Evolutionary conservation across 2,113 vertebrate species (phyloP).

Genomic region (Catharus bicknelli): DNA sequence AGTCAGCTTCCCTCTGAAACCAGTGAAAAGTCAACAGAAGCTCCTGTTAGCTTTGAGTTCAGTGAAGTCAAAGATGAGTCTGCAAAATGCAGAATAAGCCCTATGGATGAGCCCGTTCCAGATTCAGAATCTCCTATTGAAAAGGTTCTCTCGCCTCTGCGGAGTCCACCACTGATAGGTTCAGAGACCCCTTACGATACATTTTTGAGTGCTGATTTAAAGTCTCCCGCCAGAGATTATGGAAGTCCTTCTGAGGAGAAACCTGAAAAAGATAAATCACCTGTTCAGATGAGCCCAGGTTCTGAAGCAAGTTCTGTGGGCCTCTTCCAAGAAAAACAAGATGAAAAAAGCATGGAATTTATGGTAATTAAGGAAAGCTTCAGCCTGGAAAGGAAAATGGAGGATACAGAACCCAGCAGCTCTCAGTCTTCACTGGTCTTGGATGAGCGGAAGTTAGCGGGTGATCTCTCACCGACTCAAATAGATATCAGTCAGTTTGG

Average conservation of each 20-base stretch:
- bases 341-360: slow-evolving; percentile 70
- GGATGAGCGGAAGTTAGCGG: slow-evolving; percentile 72
- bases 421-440: slow-evolving; percentile 69
- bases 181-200: slow-evolving; percentile 74
- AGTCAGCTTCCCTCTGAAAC: slow-evolving; percentile 75
- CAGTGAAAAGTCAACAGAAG: slow-evolving; percentile 61
- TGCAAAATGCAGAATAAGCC: slow-evolving; percentile 80
- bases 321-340: slow-evolving; percentile 73
- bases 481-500: slow-evolving; percentile 80
- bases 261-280: slow-evolving; percentile 67
- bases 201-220: slow-evolving; percentile 72
- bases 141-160: slow-evolving; percentile 78
- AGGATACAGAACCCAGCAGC: slow-evolving; percentile 59
- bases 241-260: slow-evolving; percentile 56
- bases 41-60: slow-evolving; percentile 78
- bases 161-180: slow-evolving; percentile 78
- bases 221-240: slow-evolving; percentile 55
- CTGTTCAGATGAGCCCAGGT: slow-evolving; percentile 67
- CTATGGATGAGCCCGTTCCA: slow-evolving; percentile 85
- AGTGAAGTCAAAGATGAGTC: slow-evolving; percentile 85
- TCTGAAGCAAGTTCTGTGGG: slow-evolving; percentile 69
- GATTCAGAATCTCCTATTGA: slow-evolving; percentile 81
- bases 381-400: slow-evolving; percentile 63
- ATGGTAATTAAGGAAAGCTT: slow-evolving; percentile 68
- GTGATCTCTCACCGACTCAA: slow-evolving; percentile 81